Conservation (phyloP, 2,113 vertebrate genomes). For the Mormyrus lacerda region DNA sequence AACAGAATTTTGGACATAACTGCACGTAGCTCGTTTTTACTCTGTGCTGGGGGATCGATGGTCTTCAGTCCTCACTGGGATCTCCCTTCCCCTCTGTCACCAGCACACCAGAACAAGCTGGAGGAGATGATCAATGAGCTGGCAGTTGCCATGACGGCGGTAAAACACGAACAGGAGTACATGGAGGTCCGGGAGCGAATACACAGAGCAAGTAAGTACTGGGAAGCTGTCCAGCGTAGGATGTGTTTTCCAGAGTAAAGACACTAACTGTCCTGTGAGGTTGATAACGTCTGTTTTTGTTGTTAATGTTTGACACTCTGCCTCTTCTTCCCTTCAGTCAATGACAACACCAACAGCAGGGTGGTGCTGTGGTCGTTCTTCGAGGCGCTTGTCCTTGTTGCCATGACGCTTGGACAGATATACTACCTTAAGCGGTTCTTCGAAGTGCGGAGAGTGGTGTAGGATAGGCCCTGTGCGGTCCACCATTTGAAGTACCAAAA, state of each 20-base stretch:
- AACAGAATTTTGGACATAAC: not conserved
- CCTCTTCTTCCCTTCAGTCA: conserved; percentile 65
- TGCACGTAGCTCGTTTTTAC: not conserved
- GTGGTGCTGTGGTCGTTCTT: conserved; percentile 99
- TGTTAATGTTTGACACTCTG: not conserved
- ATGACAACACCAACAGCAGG: conserved; percentile 99
- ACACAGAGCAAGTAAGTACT: conserved; percentile 88
- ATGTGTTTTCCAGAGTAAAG: not conserved
- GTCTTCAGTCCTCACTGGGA: not conserved
- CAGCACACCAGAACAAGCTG: conserved; percentile 97
- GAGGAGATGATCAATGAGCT: conserved; percentile 99
- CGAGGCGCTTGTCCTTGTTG: conserved; percentile 95
- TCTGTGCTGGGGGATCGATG: not conserved
- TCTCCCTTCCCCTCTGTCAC: conserved; percentile 1
- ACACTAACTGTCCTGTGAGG: not conserved
- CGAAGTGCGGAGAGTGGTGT: conserved; percentile 96
- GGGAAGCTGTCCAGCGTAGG: not conserved
- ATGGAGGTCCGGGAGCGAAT: conserved; percentile 99
- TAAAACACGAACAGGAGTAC: conserved; percentile 98
- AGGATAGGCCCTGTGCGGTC: conserved; percentile 44
- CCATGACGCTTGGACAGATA: conserved; percentile 99
- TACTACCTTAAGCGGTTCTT: conserved; percentile 99
- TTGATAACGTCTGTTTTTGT: not conserved
- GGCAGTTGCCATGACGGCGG: conserved; percentile 94
- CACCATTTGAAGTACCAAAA: conserved; percentile 62